Base-by-base conservation (phyloP, 2,113 vertebrate species). In the Erythrocercus mccallii region DNA sequence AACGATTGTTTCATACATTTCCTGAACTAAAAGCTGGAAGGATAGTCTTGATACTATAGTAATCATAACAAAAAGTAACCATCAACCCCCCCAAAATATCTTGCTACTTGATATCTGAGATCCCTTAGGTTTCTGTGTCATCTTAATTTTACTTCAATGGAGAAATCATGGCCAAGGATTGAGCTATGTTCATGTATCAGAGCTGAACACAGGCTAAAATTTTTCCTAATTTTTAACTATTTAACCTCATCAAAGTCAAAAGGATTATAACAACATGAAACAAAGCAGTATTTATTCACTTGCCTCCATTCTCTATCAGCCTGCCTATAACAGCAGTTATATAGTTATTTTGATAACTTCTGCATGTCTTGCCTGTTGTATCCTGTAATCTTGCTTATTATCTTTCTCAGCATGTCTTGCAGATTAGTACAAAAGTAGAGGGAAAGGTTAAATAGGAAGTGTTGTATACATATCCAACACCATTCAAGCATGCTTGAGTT, bases 381-480 rank as follows among this genome's bases (percentile, higher is more conserved):
- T 87, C 79, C 70, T 86, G 91, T 58, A 85, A 73, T 86, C 44
- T 70, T 90, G 28, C 9, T 94, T 61, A 24, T 96, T 96, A 78
- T 82, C 68, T 87, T 95, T 94, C 84, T 74, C 91, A 86, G 78
- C 70, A 81, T 57, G 70, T 71, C 64, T 76, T 66, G 33, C 9
- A 88, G 79, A 87, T 74, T 76, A 90, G 15, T 57, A 66, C 90
- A 91, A 86, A 96, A 91, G 62, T 54, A 81, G 78, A 83, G n/a
- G 24, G 38, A 94, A 95, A 96, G 80, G 47, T 84, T 96, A 74
- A 90, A 66, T 31, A 45, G 53, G 61, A 90, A 61, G 7, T 40
- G 25, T 61, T 88, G 56, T 91, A 64, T 50, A 95, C 92, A 94
- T 86, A 80, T 25, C 19, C 42, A 58, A 6, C 35, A 65, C 31